These are phyloP conservation scores for Philonicus albiceps DNA, from an alignment of 2,888 invertebrate species.

Conservation along the genomic window DNA sequence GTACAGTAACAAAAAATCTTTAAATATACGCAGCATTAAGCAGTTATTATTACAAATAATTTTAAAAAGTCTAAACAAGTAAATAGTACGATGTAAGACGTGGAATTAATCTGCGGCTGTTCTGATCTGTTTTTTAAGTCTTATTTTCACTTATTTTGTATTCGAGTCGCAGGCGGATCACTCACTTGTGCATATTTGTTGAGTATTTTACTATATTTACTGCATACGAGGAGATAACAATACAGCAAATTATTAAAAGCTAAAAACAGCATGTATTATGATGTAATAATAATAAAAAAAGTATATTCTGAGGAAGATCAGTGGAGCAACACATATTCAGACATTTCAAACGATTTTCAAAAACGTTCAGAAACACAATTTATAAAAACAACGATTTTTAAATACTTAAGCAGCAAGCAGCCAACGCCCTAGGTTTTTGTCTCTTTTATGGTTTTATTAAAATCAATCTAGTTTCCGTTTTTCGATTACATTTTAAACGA, in stretches of 20 bases:
- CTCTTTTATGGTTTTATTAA: background rate
- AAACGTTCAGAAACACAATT: background rate
- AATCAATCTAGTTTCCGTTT: background rate
- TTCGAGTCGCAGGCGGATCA: constrained; percentile 12
- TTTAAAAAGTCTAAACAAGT: constrained; percentile 17
- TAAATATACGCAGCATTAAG: constrained; percentile 12
- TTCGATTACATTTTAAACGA: background rate
- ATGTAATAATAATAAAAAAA: constrained; percentile 11
- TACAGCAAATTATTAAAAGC: constrained; percentile 19
- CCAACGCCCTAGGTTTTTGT: background rate
- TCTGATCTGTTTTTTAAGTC: background rate
- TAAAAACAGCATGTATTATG: constrained; percentile 34
- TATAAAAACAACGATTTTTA: background rate
- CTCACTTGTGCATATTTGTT: constrained; percentile 41
- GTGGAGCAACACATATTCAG: background rate
- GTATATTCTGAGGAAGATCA: background rate
- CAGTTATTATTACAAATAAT: constrained; percentile 35
- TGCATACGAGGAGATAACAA: constrained; percentile 10
- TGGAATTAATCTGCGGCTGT: background rate
- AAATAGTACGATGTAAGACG: constrained; percentile 14
- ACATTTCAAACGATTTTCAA: background rate
- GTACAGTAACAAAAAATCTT: constrained; percentile 43
- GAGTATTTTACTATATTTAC: constrained; percentile 42
- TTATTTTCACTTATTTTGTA: constrained; percentile 34
- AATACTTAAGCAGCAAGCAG: background rate